Percentiles rank a stretch among this genome's conserved stretches.
These are phyloP conservation scores for Smutsia temminckii DNA, from an alignment of 2,797 vertebrate genomes.

Conservation along the genomic window DNA sequence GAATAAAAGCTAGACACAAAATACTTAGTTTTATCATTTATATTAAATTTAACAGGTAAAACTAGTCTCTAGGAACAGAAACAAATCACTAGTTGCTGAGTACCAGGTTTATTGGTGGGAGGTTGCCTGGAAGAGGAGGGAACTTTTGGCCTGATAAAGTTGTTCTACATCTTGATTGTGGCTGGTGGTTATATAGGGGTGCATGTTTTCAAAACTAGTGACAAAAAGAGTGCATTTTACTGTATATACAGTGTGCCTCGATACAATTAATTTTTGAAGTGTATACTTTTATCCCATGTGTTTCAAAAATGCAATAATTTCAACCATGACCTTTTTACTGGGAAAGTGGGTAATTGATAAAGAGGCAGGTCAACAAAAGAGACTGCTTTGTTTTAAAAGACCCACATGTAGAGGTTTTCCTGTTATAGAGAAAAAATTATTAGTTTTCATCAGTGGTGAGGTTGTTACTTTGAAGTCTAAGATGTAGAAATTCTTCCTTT, in stretches of 20 bases:
- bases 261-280: not conserved
- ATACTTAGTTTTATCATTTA: not conserved
- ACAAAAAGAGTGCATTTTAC: not conserved
- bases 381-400: slow-evolving; percentile 34
- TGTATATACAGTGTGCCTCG: not conserved
- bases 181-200: not conserved
- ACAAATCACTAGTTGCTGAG: not conserved
- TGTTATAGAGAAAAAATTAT: not conserved
- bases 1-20: not conserved
- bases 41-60: not conserved
- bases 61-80: not conserved
- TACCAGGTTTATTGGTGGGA: not conserved
- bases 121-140: not conserved
- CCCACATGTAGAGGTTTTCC: not conserved
- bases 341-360: not conserved
- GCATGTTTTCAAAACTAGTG: not conserved
- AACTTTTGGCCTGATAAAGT: not conserved
- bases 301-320: slow-evolving; percentile 24
- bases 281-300: not conserved
- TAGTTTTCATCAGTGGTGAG: not conserved
- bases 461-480: not conserved
- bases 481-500: not conserved
- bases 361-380: not conserved
- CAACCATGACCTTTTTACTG: not conserved
- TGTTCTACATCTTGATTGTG: not conserved